phyloP scores from a whole-genome alignment of 30 jellyfish, hydroid and myxozoan species.

The Aurelia sp. region DNA sequence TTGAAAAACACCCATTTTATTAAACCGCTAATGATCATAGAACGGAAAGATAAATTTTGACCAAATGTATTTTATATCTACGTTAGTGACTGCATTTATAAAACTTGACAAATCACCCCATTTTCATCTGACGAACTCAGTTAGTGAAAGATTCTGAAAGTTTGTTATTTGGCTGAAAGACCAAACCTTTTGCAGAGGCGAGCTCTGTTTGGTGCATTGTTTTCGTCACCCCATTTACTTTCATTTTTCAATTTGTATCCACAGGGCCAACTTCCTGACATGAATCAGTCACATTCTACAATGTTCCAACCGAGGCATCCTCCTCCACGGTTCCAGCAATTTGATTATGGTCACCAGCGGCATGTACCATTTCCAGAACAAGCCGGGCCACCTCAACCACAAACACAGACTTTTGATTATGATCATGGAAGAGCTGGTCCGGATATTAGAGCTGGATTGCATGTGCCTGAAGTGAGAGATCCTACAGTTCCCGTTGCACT shows the following conservation, averaged over 20 bases:
- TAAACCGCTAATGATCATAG: too few relatives aligned
- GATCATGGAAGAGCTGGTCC: constrained; percentile 93
- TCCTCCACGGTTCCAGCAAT: constrained; percentile 90
- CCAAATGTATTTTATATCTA: too few relatives aligned
- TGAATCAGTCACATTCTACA: constrained; percentile 85
- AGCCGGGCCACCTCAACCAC: constrained; percentile 88
- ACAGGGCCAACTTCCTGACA: constrained; percentile 57
- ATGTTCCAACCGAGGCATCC: constrained; percentile 74
- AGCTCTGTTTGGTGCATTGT: too few relatives aligned
- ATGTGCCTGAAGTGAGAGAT: constrained; percentile 76
- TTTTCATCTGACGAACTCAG: too few relatives aligned
- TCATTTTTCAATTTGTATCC: too few relatives aligned
- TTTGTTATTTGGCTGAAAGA: neutral
- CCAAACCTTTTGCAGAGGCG: neutral
- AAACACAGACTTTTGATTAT: constrained; percentile 82
- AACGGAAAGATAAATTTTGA: too few relatives aligned
- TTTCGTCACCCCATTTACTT: too few relatives aligned
- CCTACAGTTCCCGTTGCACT: constrained; percentile 97
- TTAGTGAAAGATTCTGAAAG: neutral
- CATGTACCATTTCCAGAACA: constrained; percentile 72
- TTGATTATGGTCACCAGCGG: constrained; percentile 98
- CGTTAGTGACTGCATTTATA: too few relatives aligned
- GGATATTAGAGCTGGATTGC: constrained; percentile 77
- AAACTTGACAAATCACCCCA: too few relatives aligned
- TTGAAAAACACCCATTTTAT: too few relatives aligned